phyloP scores from a whole-genome alignment of 2,888 invertebrate species.

The Eupithecia subumbrata region DNA sequence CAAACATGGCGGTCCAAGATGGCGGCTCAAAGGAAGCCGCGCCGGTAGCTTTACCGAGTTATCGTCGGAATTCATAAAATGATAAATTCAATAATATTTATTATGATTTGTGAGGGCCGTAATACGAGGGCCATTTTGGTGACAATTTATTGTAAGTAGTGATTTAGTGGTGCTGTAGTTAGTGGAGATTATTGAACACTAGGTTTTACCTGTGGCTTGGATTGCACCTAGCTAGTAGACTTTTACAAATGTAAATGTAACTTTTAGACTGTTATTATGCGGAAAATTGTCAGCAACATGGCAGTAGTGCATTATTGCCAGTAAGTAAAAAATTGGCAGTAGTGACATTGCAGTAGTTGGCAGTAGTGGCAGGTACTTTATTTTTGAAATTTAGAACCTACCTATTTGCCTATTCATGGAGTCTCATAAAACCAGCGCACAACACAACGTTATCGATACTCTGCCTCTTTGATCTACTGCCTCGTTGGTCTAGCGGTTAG shows the following conservation, averaged over 20 bases:
- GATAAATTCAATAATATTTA: constrained; percentile 83
- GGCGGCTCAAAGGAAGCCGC: constrained; percentile 77
- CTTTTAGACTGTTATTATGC: not conserved
- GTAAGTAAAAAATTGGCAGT: too few species aligned
- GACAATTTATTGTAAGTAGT: constrained; percentile 45
- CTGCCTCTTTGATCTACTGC: too few species aligned
- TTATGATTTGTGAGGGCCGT: constrained; percentile 62
- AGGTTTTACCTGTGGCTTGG: not conserved
- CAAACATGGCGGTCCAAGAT: constrained; percentile 75
- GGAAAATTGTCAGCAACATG: not conserved
- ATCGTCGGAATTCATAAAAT: constrained; percentile 76
- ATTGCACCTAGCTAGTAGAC: not conserved
- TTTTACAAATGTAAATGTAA: not conserved
- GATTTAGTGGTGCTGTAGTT: constrained; percentile 22
- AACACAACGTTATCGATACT: too few species aligned
- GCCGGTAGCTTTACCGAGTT: constrained; percentile 71
- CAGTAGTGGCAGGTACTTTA: too few species aligned
- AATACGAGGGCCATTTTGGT: constrained; percentile 54
- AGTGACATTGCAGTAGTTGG: too few species aligned
- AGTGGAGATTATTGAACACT: constrained; percentile 20
- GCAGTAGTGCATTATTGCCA: too few species aligned
- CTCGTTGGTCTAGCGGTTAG: too few species aligned
- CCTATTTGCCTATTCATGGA: too few species aligned
- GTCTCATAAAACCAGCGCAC: too few species aligned
- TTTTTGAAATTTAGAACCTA: too few species aligned